Base-by-base conservation (phyloP, 2,888 invertebrate genomes). In the Parnassius smintheus region DNA sequence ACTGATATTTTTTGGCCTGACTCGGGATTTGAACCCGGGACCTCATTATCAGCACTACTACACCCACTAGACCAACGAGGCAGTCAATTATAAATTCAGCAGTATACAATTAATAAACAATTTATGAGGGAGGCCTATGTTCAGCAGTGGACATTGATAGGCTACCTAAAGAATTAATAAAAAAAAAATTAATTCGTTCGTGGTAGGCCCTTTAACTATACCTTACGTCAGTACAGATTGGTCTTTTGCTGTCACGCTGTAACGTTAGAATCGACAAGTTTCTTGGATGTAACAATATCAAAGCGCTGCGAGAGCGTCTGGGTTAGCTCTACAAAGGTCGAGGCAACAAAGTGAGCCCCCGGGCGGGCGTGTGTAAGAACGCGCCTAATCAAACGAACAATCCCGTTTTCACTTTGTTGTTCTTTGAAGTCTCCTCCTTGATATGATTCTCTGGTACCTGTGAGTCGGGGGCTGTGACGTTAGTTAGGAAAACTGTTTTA, bases 341-440 rank as follows among this genome's bases (percentile, higher is more conserved):
- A 68, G 75, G 83, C 79, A 77, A 87, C 89, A 90, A 90, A 89
- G 89, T 81, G 81, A 64, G 77, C 82, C 90, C 83, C 71, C 75
- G 74, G 84, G 86, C 87, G 77, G 78, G 78, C 78, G 77, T 73
- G 72, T 82, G 77, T 78, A 83, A 83, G 86, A 86, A 84, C 83
- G 81, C 78, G 88, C 86, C 90, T 88, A 90, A 90, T 91, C 89
- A 90, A 89, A 86, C 87, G 88, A 79, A 76, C 83, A 81, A 79
- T 83, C 76, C 80, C 80, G 83, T 82, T 76, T 85, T 81, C 85
- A 86, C 88, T 89, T 88, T 87, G 88, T 86, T 76, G 80, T 83
- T 83, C 88, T 90, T 88, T 89, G 88, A 89, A 81, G 83, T 84
- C 79, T 72, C 76, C 64, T 61, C 75, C 77, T 78, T 82, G 81